Base-by-base conservation (phyloP, 1,140 invertebrate genomes). In the Ladona fulva region DNA sequence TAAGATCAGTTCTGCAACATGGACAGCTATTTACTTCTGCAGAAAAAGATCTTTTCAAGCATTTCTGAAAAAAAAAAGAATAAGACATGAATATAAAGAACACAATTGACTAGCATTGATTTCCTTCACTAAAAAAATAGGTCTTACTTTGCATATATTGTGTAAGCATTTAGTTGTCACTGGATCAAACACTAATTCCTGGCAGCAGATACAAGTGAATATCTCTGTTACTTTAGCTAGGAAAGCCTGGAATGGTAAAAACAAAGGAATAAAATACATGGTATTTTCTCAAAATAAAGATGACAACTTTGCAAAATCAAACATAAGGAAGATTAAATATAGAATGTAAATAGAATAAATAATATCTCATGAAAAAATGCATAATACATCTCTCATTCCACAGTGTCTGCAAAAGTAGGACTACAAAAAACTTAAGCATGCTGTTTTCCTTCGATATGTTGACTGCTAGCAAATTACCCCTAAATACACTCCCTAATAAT, bases 141-240 rank as follows among this genome's bases (percentile, higher is more conserved):
- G 12, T 66, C 86, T 86, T 84, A 92, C 91, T 83, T 86, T 83
- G 82, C 94, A 96, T 78, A 95, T 89, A 82, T 93, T 95, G 82
- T 96, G 94, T 74, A 84, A 83, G 80, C 94, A 95, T 6, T 87
- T 84, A 3, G 91, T 93, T 0, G 94, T 95, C 1, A 95, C 86
- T 0, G 94, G 94, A 79, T 90, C 87, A 77, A 85, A 90, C 0
- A 92, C 89, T 6, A 95, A 80, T 75, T 93, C 92, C 83, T 94
- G 91, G 82, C 94, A 96, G 80, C 93, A 94, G 59, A 93, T 91
- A 82, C 94, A 96, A 0, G 87, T 87, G 83, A 95, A 95, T 29
- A 86, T 80, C 82, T 91, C 89, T 79, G 90, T 87, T 1, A 94
- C 52, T 12, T 66, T 66, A 12, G 52, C 52, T 3, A 66, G 52